Conservation (phyloP, 2,888 invertebrate species). For the Eugnorisma glareosa region DNA sequence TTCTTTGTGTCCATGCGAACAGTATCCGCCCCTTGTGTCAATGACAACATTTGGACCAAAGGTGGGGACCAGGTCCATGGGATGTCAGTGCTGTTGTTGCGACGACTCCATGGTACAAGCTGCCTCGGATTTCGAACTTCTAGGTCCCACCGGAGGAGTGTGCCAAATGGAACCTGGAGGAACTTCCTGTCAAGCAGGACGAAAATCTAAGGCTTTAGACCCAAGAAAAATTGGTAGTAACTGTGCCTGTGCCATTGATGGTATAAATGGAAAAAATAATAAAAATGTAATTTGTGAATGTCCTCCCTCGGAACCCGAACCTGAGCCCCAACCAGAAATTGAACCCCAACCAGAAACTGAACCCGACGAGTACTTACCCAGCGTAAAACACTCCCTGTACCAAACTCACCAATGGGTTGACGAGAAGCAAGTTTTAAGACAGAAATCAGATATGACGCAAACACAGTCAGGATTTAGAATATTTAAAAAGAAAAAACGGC, state of each 20-base stretch:
- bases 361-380: not conserved
- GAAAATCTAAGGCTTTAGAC: not conserved
- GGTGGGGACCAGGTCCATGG: conserved; percentile 35
- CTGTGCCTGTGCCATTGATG: conserved; percentile 33
- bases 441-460: conserved; percentile 77
- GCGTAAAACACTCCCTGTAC: not conserved
- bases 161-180: conserved; percentile 45
- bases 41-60: conserved; percentile 40
- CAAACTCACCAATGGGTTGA: not conserved
- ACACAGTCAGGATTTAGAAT: conserved; percentile 79
- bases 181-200: conserved; percentile 56
- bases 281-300: conserved; percentile 52
- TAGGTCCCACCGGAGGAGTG: conserved; percentile 52
- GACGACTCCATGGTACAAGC: conserved; percentile 12
- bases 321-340: conserved; percentile 7
- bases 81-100: conserved; percentile 53
- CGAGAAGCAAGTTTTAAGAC: conserved; percentile 48
- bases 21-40: conserved; percentile 31
- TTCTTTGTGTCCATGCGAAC: conserved; percentile 53
- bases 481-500: conserved; percentile 64
- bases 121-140: not conserved
- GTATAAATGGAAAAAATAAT: conserved; percentile 45
- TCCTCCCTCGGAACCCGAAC: conserved; percentile 44
- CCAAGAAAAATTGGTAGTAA: conserved; percentile 4
- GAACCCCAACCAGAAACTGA: not conserved